Conservation (phyloP, 2,888 invertebrate species). For the Oligia fasciuncula region DNA sequence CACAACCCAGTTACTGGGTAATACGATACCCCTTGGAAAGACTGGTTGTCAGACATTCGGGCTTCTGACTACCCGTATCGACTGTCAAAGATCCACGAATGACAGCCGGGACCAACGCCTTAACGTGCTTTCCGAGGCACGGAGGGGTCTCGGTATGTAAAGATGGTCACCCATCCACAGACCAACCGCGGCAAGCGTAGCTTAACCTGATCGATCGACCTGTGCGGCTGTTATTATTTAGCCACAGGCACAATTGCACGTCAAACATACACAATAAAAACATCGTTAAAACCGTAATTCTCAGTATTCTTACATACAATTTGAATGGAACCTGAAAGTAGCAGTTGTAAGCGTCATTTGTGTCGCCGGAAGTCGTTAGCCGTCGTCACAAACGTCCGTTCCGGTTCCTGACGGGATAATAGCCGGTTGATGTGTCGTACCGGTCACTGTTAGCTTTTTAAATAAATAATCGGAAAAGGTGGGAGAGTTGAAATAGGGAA, state of each 20-base stretch:
- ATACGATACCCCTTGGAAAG: no score
- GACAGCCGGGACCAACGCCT: neutral
- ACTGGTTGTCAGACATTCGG: no score
- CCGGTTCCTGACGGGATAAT: slow-evolving; percentile 76
- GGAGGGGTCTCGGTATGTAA: no score
- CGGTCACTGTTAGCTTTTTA: slow-evolving; percentile 56
- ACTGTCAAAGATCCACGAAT: no score
- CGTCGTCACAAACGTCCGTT: slow-evolving; percentile 74
- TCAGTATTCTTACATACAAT: slow-evolving; percentile 32
- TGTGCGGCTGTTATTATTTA: no score
- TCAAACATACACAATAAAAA: slow-evolving; percentile 30
- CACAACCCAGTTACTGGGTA: no score
- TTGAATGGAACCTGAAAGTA: slow-evolving; percentile 52
- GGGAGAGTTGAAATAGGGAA: slow-evolving; percentile 10
- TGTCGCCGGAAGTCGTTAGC: slow-evolving; percentile 80
- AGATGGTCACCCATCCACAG: no score
- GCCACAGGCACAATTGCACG: neutral
- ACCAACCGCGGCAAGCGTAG: no score
- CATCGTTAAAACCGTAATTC: slow-evolving; percentile 31
- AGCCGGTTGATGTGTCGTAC: slow-evolving; percentile 62
- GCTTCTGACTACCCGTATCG: no score
- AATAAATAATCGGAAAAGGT: slow-evolving; percentile 63
- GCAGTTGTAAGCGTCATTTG: slow-evolving; percentile 73
- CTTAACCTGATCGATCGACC: no score
- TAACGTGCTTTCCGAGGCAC: neutral